These are phyloP conservation scores for Heliconius himera DNA, from an alignment of 1,140 invertebrate species.

Conservation along the genomic window DNA sequence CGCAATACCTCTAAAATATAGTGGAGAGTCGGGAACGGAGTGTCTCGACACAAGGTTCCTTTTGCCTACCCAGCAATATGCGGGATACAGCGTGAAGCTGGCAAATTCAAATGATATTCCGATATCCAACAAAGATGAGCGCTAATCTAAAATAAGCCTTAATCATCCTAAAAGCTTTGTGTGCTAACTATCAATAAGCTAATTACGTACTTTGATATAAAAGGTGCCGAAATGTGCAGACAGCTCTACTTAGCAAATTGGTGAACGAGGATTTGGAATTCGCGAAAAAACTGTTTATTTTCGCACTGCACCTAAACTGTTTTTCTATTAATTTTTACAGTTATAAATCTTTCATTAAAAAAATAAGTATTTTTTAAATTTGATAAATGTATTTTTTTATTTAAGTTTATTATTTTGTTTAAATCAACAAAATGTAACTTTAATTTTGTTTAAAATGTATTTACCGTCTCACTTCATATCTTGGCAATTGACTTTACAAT, in stretches of 20 bases:
- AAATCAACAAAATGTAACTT: no score
- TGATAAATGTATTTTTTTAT: no score
- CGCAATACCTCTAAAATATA: no score
- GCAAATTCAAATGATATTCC: not conserved
- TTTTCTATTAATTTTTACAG: not conserved
- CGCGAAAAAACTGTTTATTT: not conserved
- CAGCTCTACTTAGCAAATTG: slow-evolving; percentile 18
- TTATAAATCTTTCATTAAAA: not conserved
- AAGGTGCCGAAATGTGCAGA: slow-evolving; percentile 11
- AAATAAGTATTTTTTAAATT: no score
- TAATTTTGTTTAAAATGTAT: no score
- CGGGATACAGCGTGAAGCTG: no score
- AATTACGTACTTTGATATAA: slow-evolving; percentile 15
- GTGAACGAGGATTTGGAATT: not conserved
- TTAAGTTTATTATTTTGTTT: no score
- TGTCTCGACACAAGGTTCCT: no score
- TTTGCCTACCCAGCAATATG: no score
- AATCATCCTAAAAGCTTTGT: slow-evolving; percentile 21
- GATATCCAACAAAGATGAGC: not conserved
- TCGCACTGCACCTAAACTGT: not conserved
- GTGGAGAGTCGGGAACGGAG: no score
- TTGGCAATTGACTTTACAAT: no score
- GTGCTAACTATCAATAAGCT: slow-evolving; percentile 12
- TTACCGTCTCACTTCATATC: no score
- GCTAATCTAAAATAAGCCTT: slow-evolving; percentile 6